phyloP scores from a whole-genome alignment of 2,888 invertebrate genomes.

The Mellilla xanthometata region DNA sequence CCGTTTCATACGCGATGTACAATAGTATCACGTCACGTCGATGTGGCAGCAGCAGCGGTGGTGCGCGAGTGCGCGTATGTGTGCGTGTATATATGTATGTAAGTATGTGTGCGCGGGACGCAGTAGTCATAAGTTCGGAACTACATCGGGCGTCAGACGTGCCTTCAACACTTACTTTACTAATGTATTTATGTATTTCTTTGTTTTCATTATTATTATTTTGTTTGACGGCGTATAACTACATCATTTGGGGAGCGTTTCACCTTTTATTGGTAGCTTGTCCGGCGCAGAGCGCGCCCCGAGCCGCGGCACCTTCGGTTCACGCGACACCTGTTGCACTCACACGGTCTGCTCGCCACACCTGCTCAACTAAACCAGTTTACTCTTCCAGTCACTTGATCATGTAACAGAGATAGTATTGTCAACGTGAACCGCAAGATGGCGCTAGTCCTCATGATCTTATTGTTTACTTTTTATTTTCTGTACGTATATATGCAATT shows the following conservation, averaged over 20 bases:
- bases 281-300: constrained; percentile 29
- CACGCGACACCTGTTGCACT: background rate
- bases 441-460: no score
- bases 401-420: no score
- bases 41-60: constrained; percentile 5
- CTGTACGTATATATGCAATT: no score
- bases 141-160: constrained; percentile 66
- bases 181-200: constrained; percentile 67
- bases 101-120: constrained; percentile 53
- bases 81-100: constrained; percentile 48
- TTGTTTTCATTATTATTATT: constrained; percentile 43
- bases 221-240: constrained; percentile 39
- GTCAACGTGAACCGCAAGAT: no score
- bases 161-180: constrained; percentile 55
- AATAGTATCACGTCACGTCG: no score
- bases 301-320: constrained; percentile 8
- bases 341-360: no score
- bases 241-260: constrained; percentile 46
- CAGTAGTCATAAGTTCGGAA: constrained; percentile 50
- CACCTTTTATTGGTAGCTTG: constrained; percentile 64
- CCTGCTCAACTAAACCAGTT: no score
- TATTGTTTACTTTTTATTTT: no score
- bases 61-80: constrained; percentile 29
- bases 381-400: no score
- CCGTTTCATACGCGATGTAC: no score